These are phyloP conservation scores for Trogon surrucura DNA, from an alignment of 2,113 vertebrate genomes.

Conservation along the genomic window DNA sequence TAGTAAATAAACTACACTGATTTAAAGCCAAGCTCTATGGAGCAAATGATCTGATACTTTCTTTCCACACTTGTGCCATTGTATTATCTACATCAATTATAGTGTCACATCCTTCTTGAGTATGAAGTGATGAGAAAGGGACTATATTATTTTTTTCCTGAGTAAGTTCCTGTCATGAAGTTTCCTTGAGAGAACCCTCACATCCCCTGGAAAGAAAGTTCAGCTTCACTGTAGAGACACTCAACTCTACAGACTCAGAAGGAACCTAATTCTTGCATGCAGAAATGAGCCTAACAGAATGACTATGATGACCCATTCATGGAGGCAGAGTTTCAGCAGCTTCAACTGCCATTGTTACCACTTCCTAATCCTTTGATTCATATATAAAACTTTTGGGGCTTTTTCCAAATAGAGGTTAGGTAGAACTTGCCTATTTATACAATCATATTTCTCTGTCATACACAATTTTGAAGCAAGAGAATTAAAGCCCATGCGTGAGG, in stretches of 20 bases:
- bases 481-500: neutral
- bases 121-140: neutral
- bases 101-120: neutral
- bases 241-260: neutral
- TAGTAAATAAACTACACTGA: neutral
- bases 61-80: neutral
- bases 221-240: neutral
- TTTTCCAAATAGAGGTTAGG: neutral
- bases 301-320: neutral
- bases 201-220: neutral
- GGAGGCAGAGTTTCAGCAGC: neutral
- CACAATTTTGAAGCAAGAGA: neutral
- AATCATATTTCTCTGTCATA: neutral
- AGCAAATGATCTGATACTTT: neutral
- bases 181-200: neutral
- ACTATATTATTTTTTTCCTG: neutral
- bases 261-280: neutral
- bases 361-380: neutral
- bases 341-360: neutral
- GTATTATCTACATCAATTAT: neutral
- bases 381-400: neutral
- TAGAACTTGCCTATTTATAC: neutral
- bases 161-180: neutral
- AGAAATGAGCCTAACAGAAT: neutral
- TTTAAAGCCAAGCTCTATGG: neutral